phyloP scores from a whole-genome alignment of 2,888 invertebrate species.

The Oscheius sp. region DNA sequence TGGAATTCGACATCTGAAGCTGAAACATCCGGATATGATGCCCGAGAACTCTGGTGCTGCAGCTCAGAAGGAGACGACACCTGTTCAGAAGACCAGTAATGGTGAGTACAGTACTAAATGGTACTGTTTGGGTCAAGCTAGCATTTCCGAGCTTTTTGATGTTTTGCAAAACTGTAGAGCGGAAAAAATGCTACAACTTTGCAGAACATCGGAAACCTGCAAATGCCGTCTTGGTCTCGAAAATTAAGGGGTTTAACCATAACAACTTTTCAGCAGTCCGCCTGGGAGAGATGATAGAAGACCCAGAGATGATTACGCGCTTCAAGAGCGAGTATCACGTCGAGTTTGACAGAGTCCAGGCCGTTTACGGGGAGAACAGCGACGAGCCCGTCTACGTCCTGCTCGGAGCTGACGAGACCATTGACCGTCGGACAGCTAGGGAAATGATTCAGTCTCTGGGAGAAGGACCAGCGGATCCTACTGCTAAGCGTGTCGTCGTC shows the following conservation, averaged over 20 bases:
- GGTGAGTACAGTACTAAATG: constrained; percentile 3
- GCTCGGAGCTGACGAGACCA: constrained; percentile 46
- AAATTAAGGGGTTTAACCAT: neutral
- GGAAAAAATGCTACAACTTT: no score
- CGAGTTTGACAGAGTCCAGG: constrained; percentile 51
- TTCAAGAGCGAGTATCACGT: constrained; percentile 51
- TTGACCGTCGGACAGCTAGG: constrained; percentile 45
- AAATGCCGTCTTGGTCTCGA: no score
- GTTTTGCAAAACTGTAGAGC: no score
- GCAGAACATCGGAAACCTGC: no score
- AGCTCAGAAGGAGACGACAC: constrained; percentile 30
- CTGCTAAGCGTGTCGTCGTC: constrained; percentile 1
- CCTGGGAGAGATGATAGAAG: constrained; percentile 49
- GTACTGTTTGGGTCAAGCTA: neutral
- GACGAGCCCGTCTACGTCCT: constrained; percentile 65
- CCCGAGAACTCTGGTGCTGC: constrained; percentile 65
- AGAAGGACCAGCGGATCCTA: constrained; percentile 16
- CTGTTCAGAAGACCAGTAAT: constrained; percentile 26
- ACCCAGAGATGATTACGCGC: constrained; percentile 51
- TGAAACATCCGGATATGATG: constrained; percentile 69
- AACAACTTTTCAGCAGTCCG: neutral
- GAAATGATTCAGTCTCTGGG: constrained; percentile 39
- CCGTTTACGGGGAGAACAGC: constrained; percentile 14
- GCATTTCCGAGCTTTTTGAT: no score
- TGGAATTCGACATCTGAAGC: constrained; percentile 71